These are phyloP conservation scores for Pseudococcus longispinus DNA, from an alignment of 2,888 invertebrate species.

Conservation along the genomic window DNA sequence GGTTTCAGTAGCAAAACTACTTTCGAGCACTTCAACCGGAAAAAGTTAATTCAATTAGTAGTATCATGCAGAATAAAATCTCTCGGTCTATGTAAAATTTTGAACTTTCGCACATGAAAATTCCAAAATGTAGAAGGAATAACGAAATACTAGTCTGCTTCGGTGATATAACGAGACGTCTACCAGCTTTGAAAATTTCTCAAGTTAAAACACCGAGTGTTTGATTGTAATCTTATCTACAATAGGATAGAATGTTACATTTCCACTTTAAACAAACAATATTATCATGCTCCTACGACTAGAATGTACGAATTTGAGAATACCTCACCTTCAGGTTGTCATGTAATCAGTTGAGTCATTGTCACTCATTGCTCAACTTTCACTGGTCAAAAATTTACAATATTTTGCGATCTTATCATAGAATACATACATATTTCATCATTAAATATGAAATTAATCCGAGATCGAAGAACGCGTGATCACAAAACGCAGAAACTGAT, in stretches of 20 bases:
- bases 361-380: no score
- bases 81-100: not conserved
- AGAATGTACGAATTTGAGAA: no score
- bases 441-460: no score
- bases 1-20: not conserved
- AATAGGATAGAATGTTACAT: not conserved
- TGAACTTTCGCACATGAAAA: not conserved
- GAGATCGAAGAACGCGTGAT: no score
- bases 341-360: no score
- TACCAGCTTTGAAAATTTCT: not conserved
- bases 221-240: not conserved
- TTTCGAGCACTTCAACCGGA: not conserved
- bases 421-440: no score
- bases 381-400: no score
- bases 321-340: no score
- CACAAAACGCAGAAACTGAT: no score
- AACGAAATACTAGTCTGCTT: not conserved
- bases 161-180: not conserved
- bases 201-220: not conserved
- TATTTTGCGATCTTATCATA: no score
- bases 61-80: not conserved
- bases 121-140: not conserved
- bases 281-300: no score
- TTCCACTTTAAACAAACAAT: no score
- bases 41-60: constrained; percentile 22